Percentiles rank a stretch among this genome's conserved stretches.
phyloP scores from a whole-genome alignment of 2,797 vertebrate genomes.

The Pangasius mekongensis region DNA sequence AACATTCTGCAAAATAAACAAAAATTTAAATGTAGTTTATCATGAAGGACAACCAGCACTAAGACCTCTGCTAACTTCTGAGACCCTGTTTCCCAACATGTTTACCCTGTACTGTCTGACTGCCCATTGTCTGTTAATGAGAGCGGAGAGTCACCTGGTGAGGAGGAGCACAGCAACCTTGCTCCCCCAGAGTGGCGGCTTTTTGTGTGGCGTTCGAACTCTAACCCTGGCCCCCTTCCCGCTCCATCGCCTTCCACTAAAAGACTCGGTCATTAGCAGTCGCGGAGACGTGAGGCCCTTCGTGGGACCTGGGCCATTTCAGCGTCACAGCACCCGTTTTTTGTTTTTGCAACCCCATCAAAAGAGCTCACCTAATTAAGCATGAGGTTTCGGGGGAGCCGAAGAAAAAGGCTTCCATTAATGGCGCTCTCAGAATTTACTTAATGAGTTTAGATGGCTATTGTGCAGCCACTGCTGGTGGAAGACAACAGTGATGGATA shows the following conservation, averaged over 20 bases:
- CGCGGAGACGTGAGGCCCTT: conserved; percentile 82
- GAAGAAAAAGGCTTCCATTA: conserved; percentile 85
- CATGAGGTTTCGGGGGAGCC: conserved; percentile 84
- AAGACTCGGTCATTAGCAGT: conserved; percentile 87
- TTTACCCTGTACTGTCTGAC: conserved; percentile 45
- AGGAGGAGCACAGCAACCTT: conserved; percentile 72
- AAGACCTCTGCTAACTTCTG: conserved; percentile 13
- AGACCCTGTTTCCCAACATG: conserved; percentile 3
- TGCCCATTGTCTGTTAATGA: conserved; percentile 78
- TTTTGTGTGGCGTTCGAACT: conserved; percentile 77
- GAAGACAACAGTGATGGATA: conserved; percentile 60
- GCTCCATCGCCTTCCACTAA: conserved; percentile 67
- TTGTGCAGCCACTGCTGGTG: conserved; percentile 82
- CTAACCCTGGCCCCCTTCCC: conserved; percentile 64
- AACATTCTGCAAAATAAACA: background rate
- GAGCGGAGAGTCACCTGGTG: conserved; percentile 89
- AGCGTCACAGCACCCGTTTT: conserved; percentile 85
- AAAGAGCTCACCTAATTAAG: conserved; percentile 97
- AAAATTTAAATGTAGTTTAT: background rate
- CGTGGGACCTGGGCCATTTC: conserved; percentile 89
- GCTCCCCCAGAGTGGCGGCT: conserved; percentile 83
- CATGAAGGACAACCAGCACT: background rate
- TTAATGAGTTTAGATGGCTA: conserved; percentile 98
- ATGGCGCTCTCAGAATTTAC: conserved; percentile 93
- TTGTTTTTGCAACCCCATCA: conserved; percentile 94